Evolutionary conservation across 1,140 invertebrate genomes (phyloP).

Genomic region (Chelonus insularis): DNA sequence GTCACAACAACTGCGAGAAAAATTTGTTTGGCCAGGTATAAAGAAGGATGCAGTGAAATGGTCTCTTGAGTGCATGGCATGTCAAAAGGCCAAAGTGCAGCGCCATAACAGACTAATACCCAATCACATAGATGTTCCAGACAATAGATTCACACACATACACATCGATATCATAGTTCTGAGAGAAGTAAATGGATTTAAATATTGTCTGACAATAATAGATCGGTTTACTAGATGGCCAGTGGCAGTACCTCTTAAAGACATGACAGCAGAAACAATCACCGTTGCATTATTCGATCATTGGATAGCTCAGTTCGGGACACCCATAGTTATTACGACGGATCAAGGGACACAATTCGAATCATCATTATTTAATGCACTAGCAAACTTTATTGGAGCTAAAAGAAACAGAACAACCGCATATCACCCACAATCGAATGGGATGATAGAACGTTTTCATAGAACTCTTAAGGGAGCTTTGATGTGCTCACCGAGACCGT

Average conservation of each 20-base stretch:
- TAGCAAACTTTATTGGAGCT: constrained; percentile 11
- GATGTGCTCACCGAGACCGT: constrained; percentile 24
- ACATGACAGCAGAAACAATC: constrained; percentile 6
- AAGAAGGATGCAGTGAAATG: constrained; percentile 28
- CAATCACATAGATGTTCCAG: constrained; percentile 19
- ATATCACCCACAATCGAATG: constrained; percentile 37
- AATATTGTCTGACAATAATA: constrained; percentile 23
- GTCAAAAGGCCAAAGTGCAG: constrained; percentile 34
- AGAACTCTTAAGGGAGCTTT: constrained; percentile 29
- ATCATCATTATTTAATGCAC: constrained; percentile 15
- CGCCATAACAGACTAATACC: constrained; percentile 27
- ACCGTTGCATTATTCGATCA: constrained; percentile 32
- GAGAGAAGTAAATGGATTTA: constrained; percentile 21
- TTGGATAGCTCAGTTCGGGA: constrained; percentile 49
- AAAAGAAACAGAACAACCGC: constrained; percentile 27
- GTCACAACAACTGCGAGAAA: constrained; percentile 27
- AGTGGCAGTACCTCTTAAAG: constrained; percentile 44
- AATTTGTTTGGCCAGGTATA: constrained; percentile 40
- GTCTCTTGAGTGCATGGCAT: constrained; percentile 32
- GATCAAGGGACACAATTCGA: constrained; percentile 25
- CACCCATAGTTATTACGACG: constrained; percentile 28
- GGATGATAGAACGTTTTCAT: constrained; percentile 23
- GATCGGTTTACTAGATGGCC: constrained; percentile 48
- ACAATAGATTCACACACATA: constrained; percentile 36
- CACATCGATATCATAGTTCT: constrained; percentile 46